Evolutionary conservation across 2,113 vertebrate species (phyloP).

Genomic region (Carlito syrichta): DNA sequence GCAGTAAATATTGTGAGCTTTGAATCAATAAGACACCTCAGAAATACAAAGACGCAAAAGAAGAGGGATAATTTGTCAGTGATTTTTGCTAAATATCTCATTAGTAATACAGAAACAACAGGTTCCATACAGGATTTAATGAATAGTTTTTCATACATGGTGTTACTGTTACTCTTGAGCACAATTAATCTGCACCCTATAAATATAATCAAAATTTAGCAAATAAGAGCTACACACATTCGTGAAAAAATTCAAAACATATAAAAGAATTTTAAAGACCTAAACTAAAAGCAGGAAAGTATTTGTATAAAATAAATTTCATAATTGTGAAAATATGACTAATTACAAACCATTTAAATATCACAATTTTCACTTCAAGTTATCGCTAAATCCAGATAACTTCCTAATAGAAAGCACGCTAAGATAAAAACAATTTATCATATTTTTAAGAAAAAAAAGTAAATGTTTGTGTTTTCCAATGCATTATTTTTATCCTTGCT

Average conservation of each 20-base stretch:
- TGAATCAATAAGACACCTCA: slow-evolving; percentile 11
- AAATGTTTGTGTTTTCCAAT: neutral
- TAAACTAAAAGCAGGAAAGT: neutral
- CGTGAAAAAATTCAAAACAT: neutral
- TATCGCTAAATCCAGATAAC: neutral
- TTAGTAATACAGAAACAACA: neutral
- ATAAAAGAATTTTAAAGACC: neutral
- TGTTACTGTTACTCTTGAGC: neutral
- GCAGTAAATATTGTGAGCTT: slow-evolving; percentile 73
- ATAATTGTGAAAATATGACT: neutral
- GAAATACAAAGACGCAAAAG: slow-evolving; percentile 58
- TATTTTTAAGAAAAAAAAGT: neutral
- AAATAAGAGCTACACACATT: neutral
- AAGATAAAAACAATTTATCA: neutral
- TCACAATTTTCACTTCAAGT: neutral
- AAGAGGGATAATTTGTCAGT: slow-evolving; percentile 64
- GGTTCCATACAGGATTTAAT: slow-evolving; percentile 31
- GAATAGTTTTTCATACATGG: neutral
- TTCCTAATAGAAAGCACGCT: neutral
- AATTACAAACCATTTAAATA: neutral
- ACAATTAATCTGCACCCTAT: neutral
- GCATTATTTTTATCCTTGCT: neutral
- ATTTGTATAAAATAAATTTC: neutral
- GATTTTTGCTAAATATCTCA: slow-evolving; percentile 65
- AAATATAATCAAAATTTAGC: neutral